phyloP scores from a whole-genome alignment of 2,113 vertebrate genomes.

The Catharus bicknelli region DNA sequence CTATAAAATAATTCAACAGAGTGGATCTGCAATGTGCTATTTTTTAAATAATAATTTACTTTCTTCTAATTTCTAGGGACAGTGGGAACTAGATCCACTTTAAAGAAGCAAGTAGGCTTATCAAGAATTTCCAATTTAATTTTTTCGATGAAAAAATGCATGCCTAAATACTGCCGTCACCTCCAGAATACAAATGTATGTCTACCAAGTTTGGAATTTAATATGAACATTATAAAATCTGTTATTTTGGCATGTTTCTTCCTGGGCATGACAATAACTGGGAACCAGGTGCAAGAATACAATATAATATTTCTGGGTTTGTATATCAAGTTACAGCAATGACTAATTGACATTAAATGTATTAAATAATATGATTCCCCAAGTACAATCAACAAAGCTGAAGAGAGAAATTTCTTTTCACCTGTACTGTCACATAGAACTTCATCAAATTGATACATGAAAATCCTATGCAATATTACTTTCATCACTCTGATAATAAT shows the following conservation, averaged over 20 bases:
- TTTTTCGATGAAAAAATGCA: background rate
- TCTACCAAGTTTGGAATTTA: background rate
- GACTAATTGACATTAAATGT: background rate
- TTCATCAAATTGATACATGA: background rate
- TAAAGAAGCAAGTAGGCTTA: background rate
- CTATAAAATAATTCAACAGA: background rate
- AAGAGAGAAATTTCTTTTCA: background rate
- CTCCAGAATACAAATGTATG: background rate
- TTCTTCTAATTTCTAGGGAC: background rate
- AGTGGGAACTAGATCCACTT: background rate
- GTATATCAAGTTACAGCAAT: background rate
- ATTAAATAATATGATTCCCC: background rate
- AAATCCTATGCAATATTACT: background rate
- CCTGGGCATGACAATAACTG: background rate
- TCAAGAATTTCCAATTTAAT: background rate
- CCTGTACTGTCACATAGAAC: background rate
- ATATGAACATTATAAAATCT: background rate
- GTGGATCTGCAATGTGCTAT: background rate
- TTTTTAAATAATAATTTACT: background rate
- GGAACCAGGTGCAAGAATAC: background rate
- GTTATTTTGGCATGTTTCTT: background rate
- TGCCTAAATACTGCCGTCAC: background rate
- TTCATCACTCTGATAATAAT: accelerated
- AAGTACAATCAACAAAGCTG: background rate
- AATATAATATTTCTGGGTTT: background rate